Evolutionary conservation across 1,140 invertebrate species (phyloP).

Genomic region (Drosophila parvula): DNA sequence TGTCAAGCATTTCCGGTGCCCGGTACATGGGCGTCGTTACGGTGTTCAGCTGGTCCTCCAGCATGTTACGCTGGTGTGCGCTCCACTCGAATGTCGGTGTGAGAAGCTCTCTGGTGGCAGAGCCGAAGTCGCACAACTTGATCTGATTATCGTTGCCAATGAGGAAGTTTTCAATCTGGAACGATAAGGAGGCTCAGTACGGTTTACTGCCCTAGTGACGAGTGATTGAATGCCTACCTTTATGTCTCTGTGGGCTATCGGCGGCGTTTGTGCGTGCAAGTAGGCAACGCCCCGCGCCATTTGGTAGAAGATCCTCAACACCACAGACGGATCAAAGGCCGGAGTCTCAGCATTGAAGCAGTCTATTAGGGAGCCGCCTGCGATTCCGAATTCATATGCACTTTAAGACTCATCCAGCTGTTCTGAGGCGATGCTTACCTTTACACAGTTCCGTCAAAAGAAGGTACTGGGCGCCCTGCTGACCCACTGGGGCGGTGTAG

Average conservation of each 20-base stretch:
- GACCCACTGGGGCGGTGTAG: slow-evolving; percentile 87
- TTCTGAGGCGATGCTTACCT: slow-evolving; percentile 72
- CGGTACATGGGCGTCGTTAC: slow-evolving; percentile 95
- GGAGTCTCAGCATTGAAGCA: slow-evolving; percentile 87
- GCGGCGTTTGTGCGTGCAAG: slow-evolving; percentile 95
- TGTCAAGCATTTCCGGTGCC: slow-evolving; percentile 98
- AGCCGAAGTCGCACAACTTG: slow-evolving; percentile 99
- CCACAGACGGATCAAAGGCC: slow-evolving; percentile 89
- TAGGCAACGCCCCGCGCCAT: slow-evolving; percentile 94
- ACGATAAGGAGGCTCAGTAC: slow-evolving; percentile 67
- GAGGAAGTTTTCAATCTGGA: slow-evolving; percentile 87
- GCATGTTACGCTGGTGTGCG: slow-evolving; percentile 93
- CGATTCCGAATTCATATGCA: slow-evolving; percentile 6
- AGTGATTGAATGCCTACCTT: slow-evolving; percentile 82
- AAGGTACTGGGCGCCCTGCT: slow-evolving; percentile 89
- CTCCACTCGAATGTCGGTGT: slow-evolving; percentile 95
- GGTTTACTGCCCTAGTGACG: neutral
- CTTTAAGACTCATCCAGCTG: neutral
- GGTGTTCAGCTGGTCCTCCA: slow-evolving; percentile 95
- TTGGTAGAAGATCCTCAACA: slow-evolving; percentile 96
- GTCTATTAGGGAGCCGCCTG: slow-evolving; percentile 92
- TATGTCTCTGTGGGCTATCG: slow-evolving; percentile 95
- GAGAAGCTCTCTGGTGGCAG: slow-evolving; percentile 93
- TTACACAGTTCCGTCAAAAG: slow-evolving; percentile 90
- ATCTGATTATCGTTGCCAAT: slow-evolving; percentile 92